These are phyloP conservation scores for Sminthurinus signatus DNA, from an alignment of 1,140 invertebrate genomes.

Conservation along the genomic window DNA sequence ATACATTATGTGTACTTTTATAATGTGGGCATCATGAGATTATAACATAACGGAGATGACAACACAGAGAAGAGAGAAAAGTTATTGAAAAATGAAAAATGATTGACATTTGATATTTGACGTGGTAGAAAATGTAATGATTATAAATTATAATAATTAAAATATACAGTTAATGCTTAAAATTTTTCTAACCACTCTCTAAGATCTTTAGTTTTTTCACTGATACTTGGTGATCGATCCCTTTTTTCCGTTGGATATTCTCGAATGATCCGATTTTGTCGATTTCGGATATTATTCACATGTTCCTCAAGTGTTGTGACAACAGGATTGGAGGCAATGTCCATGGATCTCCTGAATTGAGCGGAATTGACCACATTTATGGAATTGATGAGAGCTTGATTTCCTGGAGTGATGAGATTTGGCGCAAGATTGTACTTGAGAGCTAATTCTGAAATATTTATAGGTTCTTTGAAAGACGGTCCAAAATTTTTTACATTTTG, in stretches of 20 bases:
- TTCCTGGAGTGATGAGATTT: conserved; percentile 8
- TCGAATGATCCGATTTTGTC: conserved; percentile 2
- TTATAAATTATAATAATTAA: too few relatives aligned
- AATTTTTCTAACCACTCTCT: conserved; percentile 37
- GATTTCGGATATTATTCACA: background rate
- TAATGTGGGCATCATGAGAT: background rate
- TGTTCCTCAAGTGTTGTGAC: background rate
- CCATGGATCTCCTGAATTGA: conserved; percentile 8
- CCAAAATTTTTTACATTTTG: background rate
- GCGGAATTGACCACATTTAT: background rate
- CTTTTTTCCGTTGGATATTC: background rate
- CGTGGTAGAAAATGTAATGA: too few relatives aligned
- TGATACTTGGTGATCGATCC: background rate
- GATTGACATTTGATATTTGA: too few relatives aligned
- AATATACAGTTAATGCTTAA: conserved; percentile 15
- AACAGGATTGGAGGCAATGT: background rate
- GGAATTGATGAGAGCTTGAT: conserved; percentile 9
- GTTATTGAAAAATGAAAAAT: too few relatives aligned
- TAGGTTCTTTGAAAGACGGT: background rate
- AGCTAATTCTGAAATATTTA: background rate
- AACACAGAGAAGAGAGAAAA: too few relatives aligned
- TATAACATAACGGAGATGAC: background rate
- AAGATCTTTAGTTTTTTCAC: conserved; percentile 34
- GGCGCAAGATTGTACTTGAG: conserved; percentile 9
- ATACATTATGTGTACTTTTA: too few relatives aligned